Conservation (phyloP, 2,888 invertebrate species). For the Parasteatoda lunata region DNA sequence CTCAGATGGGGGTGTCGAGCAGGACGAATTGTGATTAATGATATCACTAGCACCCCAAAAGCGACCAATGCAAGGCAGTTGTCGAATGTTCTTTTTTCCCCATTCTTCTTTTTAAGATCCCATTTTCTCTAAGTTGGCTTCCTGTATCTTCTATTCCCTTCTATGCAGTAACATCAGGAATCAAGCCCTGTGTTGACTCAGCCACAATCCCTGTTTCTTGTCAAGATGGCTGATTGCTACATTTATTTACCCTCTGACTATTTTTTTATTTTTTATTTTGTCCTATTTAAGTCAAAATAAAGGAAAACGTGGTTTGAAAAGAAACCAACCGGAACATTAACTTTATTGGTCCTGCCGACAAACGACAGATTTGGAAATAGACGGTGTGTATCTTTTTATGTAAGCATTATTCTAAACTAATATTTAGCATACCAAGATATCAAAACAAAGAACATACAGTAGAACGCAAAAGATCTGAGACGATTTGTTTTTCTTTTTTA, state of each 20-base stretch:
- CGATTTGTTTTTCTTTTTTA: too few species aligned
- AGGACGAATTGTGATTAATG: conserved; percentile 62
- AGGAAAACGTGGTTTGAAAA: background rate
- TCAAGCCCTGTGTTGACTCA: conserved; percentile 51
- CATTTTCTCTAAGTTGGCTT: conserved; percentile 5
- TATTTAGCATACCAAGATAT: too few species aligned
- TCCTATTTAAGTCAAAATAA: background rate
- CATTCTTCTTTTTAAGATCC: background rate
- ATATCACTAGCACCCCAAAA: conserved; percentile 14
- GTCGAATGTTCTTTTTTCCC: conserved; percentile 33
- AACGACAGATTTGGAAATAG: background rate
- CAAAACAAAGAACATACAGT: too few species aligned
- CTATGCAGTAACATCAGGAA: conserved; percentile 17
- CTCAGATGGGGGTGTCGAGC: conserved; percentile 10
- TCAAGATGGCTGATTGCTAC: conserved; percentile 45
- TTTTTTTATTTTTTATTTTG: conserved; percentile 4
- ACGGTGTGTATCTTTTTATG: background rate
- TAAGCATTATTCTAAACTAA: too few species aligned
- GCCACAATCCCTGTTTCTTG: conserved; percentile 59
- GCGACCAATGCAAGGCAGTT: conserved; percentile 8
- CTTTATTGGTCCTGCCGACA: background rate
- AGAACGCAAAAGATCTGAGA: too few species aligned
- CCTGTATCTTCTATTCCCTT: background rate
- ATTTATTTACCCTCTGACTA: conserved; percentile 12
- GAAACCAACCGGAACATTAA: background rate